phyloP scores from a whole-genome alignment of 2,113 vertebrate genomes.

The Aptenodytes forsteri region DNA sequence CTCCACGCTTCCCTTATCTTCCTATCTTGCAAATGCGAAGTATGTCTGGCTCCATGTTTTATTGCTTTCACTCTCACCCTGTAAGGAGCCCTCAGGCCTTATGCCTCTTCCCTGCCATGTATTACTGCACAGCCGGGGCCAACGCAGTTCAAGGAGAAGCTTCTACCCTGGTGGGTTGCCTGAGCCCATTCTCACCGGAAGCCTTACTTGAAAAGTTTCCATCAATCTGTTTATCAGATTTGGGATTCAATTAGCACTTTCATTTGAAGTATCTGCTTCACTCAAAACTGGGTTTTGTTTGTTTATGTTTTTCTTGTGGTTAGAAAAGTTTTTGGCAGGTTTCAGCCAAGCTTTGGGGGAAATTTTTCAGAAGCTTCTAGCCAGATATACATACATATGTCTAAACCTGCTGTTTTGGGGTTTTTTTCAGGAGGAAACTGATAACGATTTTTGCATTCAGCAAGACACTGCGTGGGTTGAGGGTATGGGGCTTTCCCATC shows the following conservation, averaged over 20 bases:
- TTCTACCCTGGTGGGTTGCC: neutral
- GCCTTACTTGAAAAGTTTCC: neutral
- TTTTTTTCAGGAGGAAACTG: neutral
- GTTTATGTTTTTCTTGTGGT: neutral
- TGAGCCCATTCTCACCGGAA: neutral
- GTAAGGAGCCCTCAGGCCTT: neutral
- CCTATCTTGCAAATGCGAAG: neutral
- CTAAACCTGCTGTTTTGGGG: neutral
- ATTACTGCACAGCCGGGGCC: neutral
- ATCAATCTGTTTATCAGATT: neutral
- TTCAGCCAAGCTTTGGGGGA: neutral
- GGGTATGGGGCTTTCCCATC: neutral
- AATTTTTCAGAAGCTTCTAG: neutral
- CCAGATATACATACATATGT: neutral
- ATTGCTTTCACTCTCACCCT: neutral
- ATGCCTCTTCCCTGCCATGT: neutral
- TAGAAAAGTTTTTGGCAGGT: neutral
- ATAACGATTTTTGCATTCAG: neutral
- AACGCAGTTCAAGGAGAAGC: neutral
- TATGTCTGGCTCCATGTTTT: neutral
- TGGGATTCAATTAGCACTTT: neutral
- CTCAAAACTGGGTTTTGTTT: neutral
- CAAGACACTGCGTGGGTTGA: neutral
- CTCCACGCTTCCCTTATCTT: neutral
- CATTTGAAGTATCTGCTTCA: neutral